Evolutionary conservation across 2,113 vertebrate genomes (phyloP).

Genomic region (Ginglymostoma cirratum): DNA sequence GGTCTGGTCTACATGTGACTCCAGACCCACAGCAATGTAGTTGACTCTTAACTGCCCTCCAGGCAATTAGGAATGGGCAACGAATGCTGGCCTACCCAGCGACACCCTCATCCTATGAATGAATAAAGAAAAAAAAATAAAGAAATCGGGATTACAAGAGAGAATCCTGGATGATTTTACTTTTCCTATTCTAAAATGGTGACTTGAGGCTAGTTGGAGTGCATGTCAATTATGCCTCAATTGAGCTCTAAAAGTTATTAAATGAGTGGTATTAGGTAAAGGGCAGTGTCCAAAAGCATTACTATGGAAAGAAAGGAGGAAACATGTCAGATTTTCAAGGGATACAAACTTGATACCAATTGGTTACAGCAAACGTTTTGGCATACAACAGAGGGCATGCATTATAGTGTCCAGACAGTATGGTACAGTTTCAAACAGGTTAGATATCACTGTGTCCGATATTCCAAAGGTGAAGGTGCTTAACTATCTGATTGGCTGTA

Average conservation of each 20-base stretch:
- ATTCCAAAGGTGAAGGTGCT: background rate
- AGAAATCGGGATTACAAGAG: background rate
- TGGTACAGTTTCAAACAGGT: background rate
- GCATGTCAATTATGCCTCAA: background rate
- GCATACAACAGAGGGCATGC: background rate
- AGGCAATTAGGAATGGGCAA: no score
- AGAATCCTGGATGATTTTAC: background rate
- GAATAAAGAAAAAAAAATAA: no score
- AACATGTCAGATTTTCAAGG: no score
- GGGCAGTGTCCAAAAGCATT: background rate
- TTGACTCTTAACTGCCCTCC: no score
- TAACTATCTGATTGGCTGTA: background rate
- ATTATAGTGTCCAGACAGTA: background rate
- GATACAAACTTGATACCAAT: background rate
- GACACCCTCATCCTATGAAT: no score
- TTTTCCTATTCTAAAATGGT: background rate
- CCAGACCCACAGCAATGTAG: no score
- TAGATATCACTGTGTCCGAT: background rate
- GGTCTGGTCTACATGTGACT: no score
- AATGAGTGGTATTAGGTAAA: background rate
- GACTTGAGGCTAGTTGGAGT: background rate
- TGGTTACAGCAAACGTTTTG: background rate
- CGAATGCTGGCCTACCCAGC: no score
- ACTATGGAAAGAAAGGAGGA: background rate
- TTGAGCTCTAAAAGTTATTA: background rate